Percentiles rank a stretch among this genome's conserved stretches.
Evolutionary conservation across 2,113 vertebrate genomes (phyloP).

Genomic region (Ameiurus melas): DNA sequence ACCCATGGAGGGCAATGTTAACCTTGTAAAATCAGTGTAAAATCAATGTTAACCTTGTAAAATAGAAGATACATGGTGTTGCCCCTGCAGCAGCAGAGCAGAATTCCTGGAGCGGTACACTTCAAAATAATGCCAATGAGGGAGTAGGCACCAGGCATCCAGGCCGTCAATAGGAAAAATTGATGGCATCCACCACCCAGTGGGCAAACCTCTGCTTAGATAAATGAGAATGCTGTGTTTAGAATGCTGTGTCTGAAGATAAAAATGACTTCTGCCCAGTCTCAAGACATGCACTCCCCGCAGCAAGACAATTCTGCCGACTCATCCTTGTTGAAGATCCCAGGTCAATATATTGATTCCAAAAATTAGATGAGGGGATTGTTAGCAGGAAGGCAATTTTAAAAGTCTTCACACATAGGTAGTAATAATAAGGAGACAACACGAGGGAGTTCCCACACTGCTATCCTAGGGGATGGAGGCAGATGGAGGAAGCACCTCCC

Average conservation of each 20-base stretch:
- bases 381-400: not conserved
- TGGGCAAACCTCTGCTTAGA: not conserved
- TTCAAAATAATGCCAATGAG: not conserved
- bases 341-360: not conserved
- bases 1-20: not conserved
- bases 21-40: not conserved
- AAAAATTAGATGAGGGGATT: not conserved
- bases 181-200: not conserved
- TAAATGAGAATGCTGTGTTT: not conserved
- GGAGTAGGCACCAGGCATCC: not conserved
- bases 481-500: too few species aligned
- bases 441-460: not conserved
- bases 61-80: not conserved
- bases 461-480: not conserved
- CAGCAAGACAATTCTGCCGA: not conserved
- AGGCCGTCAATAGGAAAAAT: not conserved
- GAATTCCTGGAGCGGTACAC: not conserved
- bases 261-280: not conserved
- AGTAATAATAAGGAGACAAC: not conserved
- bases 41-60: not conserved
- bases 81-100: not conserved
- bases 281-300: not conserved
- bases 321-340: not conserved
- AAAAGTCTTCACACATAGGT: not conserved
- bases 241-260: too few species aligned